These are phyloP conservation scores for Oostethus manadensis DNA, from an alignment of 2,113 vertebrate species.

Conservation along the genomic window DNA sequence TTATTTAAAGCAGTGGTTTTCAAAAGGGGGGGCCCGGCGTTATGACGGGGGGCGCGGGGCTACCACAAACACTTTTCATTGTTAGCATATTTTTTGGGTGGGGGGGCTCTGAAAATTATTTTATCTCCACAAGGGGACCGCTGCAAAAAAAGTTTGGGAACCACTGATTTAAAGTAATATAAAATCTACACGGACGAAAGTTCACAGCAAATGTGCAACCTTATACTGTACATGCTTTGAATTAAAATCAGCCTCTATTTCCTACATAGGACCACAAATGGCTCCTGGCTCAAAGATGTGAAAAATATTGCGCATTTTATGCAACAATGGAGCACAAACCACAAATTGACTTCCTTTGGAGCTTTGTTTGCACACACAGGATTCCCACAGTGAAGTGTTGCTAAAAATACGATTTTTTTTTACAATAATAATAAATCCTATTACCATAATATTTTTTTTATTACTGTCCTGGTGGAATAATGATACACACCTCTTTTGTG, in stretches of 20 bases:
- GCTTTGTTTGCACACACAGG: constrained; percentile 14
- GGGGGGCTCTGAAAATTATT: no score
- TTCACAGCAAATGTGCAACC: background rate
- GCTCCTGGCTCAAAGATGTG: constrained; percentile 60
- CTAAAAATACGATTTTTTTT: background rate
- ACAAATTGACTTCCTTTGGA: constrained; percentile 41
- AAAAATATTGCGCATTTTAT: constrained; percentile 50
- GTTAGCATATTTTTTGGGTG: no score
- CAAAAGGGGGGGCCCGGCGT: no score
- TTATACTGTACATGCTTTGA: constrained; percentile 2
- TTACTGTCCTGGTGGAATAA: no score
- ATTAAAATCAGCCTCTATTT: constrained; percentile 38
- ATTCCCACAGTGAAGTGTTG: background rate
- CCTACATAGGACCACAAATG: constrained; percentile 50
- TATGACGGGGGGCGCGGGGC: no score
- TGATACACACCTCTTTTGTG: no score
- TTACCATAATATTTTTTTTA: no score
- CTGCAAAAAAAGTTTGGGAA: no score
- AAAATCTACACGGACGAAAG: background rate
- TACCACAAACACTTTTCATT: no score
- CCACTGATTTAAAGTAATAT: background rate
- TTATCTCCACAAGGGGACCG: no score
- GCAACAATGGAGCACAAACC: constrained; percentile 48
- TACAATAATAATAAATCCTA: no score
- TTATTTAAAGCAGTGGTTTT: no score